Evolutionary conservation across 2,797 vertebrate species (phyloP), one percentile per base, ranked within the genome.

Genomic region (Anguilla marmorata): DNA sequence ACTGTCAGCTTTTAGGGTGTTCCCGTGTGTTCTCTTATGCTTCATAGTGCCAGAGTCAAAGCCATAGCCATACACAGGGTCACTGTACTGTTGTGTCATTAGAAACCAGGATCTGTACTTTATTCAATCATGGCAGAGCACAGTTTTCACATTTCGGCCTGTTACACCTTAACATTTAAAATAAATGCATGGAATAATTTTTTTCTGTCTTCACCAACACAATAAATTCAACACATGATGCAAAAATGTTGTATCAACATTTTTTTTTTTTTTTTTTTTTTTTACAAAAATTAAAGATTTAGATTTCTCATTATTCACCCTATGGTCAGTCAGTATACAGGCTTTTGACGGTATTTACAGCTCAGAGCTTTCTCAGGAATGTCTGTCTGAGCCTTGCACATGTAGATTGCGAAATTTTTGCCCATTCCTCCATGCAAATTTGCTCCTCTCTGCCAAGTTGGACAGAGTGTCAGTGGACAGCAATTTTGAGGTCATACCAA

Each of bases 381-480:
- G 19, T 21, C 58, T 63, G 3, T 19, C 16, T 63, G 58, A 63
- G 16, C 58, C 58, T 21, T 24, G 21, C 58, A 63, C 58, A 21
- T 24, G 5, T 27, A 63, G 60, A 63, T 63, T 63, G 21, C 0
- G 60, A 19, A 24, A 45, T 69, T 69, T 69, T 69, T 69, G 4
- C 63, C 63, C 24, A 27, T 27, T 69, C 24, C 5, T n/a, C 63
- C 63, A n/a, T n/a, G 63, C 56, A 27, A 69, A n/a, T 69, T 69
- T 69, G n/a, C 8, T 7, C 24, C 5, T 27, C 63, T 69, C 63
- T 27, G 7, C 24, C 5, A 63, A 24, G 60, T 63, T 63, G 9
- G 63, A 69, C 63, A 69, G 63, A 69, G 63, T 69, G 63, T 69
- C n/a, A n/a, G 24, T 69, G 63, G 63, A 69, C 63, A 69, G 63